Base-by-base conservation (phyloP, 2,888 invertebrate species). In the Sinodicranocentrus sp. region DNA sequence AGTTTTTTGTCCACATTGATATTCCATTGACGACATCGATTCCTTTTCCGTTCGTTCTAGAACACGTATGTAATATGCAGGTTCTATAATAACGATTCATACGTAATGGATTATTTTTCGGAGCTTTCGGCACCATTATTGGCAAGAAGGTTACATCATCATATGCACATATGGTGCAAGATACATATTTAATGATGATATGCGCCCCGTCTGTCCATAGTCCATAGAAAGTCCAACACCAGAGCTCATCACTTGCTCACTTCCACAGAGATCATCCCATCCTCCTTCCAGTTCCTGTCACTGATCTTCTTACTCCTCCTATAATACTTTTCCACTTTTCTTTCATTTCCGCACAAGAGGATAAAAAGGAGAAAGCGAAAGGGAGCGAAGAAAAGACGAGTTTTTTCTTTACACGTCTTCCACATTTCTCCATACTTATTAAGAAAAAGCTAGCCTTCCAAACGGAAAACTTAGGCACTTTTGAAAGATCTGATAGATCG, bases 221-320 rank as follows among this genome's bases (percentile, higher is more conserved):
- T 48, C 48, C n/a, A 48, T 10, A 59, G 6, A 59, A 59, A 59
- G 25, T 59, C 25, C 15, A 59, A 59, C 26, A 59, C 5, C 63
- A 63, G 63, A 59, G 28, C 63, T n/a, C 63, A 63, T 63, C 63
- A 33, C 28, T 23, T 63, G 28, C 63, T 63, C 63, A 28, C 28
- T 28, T 28, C 10, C 33, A 17, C 33, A 17, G 63, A 63, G 63
- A 63, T 63, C 2, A 63, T 63, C 63, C 33, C 19, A 21, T 23
- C 15, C 8, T 57, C 19, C 52, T 10, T 57, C 21, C 25, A 57
- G 5, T 52, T 52, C 1, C 21, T 57, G 57, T 57, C 23, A 57
- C 10, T 57, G 57, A 57, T 57, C 48, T 10, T 48, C 2, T n/a
- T 15, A 48, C 48, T 15, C 48, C 10, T n/a, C 21, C 6, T 33